These are phyloP conservation scores for Diaperis boleti DNA, from an alignment of 2,888 invertebrate species.

Conservation along the genomic window DNA sequence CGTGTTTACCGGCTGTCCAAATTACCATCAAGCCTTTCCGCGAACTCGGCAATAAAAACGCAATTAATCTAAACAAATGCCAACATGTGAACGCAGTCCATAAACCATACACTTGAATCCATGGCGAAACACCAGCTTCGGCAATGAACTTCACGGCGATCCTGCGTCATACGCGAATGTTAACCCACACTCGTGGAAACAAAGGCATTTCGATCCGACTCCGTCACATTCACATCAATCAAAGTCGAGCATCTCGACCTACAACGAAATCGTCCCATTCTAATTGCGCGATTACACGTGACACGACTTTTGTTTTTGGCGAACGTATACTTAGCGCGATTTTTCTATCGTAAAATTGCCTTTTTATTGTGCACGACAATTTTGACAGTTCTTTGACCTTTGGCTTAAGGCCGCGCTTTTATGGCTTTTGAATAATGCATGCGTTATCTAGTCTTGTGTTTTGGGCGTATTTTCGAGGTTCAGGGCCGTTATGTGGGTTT, in stretches of 20 bases:
- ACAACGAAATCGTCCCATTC: slow-evolving; percentile 1
- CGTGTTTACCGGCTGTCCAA: no score
- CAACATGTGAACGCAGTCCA: not conserved
- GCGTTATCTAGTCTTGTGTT: slow-evolving; percentile 15
- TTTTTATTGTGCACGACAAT: slow-evolving; percentile 7
- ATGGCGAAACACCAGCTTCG: slow-evolving; percentile 11
- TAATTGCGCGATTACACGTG: slow-evolving; percentile 8
- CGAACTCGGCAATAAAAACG: not conserved
- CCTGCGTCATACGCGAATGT: slow-evolving; percentile 21
- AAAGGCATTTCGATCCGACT: slow-evolving; percentile 10
- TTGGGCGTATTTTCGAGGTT: slow-evolving; percentile 23
- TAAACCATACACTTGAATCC: slow-evolving; percentile 2
- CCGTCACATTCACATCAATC: slow-evolving; percentile 13
- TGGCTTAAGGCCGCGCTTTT: slow-evolving; percentile 21
- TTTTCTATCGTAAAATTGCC: not conserved
- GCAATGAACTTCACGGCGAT: slow-evolving; percentile 20
- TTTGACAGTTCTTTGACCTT: slow-evolving; percentile 38
- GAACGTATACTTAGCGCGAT: not conserved
- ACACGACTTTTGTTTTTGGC: slow-evolving; percentile 14
- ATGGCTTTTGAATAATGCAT: slow-evolving; percentile 29
- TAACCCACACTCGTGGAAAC: slow-evolving; percentile 15
- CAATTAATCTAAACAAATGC: slow-evolving; percentile 2
- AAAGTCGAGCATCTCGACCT: slow-evolving; percentile 1
- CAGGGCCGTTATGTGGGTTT: slow-evolving; percentile 18
- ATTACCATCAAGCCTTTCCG: no score